Evolutionary conservation across 2,888 invertebrate species (phyloP), one percentile per base, ranked within the genome.

Genomic region (Stegana nigrithorax): DNA sequence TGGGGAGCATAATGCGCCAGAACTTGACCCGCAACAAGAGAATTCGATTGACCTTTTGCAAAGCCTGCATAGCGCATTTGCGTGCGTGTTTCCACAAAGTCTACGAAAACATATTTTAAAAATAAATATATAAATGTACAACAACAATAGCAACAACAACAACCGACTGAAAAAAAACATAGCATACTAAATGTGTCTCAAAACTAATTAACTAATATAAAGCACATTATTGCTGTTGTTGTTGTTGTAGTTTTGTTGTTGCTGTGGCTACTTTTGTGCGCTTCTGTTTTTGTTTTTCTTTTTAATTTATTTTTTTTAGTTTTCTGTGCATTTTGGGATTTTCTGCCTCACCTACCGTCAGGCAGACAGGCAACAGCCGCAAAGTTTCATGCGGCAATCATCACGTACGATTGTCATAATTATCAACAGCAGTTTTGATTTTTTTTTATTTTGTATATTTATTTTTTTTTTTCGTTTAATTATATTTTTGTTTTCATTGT

Each of bases 391-490:
- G n/a, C 69, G 68, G 71, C 82, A 78, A 81, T 82, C 80, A 82
- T 82, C 82, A 82, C 82, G 82, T 82, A 82, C 81, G 81, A 74
- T 80, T 82, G 81, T 78, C 83, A 82, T 82, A 82, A 82, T 82
- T 82, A 83, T 81, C 80, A 80, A n/a, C n/a, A n/a, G n/a, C n/a
- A n/a, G n/a, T n/a, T n/a, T n/a, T n/a, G n/a, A n/a, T n/a, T n/a
- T n/a, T n/a, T n/a, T n/a, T n/a, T n/a, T n/a, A n/a, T n/a, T n/a
- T n/a, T n/a, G n/a, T n/a, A n/a, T n/a, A n/a, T n/a, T n/a, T n/a
- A n/a, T n/a, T n/a, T n/a, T n/a, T n/a, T n/a, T n/a, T n/a, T n/a
- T n/a, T n/a, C n/a, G n/a, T n/a, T n/a, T n/a, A n/a, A n/a, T n/a
- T n/a, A n/a, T n/a, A n/a, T n/a, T n/a, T n/a, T n/a, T n/a, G n/a